Evolutionary conservation across 2,888 invertebrate species (phyloP).

Genomic region (Andrena marginata): DNA sequence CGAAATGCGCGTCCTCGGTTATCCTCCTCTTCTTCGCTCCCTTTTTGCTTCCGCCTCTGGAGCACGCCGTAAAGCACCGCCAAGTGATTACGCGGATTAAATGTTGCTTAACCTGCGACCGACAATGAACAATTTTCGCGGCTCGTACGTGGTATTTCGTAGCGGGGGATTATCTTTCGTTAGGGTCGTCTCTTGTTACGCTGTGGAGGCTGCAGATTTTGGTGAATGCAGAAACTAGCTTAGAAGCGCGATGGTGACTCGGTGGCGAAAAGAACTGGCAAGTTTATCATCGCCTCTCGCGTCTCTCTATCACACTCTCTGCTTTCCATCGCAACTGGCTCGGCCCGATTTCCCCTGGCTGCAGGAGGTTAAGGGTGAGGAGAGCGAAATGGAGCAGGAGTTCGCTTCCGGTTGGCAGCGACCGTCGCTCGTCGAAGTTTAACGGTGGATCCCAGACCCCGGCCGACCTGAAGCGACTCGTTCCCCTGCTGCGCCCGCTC

Average conservation of each 20-base stretch:
- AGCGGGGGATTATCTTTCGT: constrained; percentile 1
- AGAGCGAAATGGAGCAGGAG: constrained; percentile 69
- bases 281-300: not conserved
- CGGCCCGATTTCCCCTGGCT: not conserved
- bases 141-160: not conserved
- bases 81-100: not conserved
- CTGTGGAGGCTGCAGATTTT: not conserved
- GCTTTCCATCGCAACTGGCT: not conserved
- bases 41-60: constrained; percentile 7
- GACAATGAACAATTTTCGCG: not conserved
- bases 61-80: constrained; percentile 12
- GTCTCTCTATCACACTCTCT: not conserved
- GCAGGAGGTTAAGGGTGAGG: constrained; percentile 34
- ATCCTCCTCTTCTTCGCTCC: not conserved
- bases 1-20: not conserved
- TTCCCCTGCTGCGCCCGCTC: constrained; percentile 21
- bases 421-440: constrained; percentile 60
- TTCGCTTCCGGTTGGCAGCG: constrained; percentile 51
- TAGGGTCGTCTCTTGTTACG: too few species aligned
- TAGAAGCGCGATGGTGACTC: too few species aligned
- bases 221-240: too few species aligned
- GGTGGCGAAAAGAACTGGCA: too few species aligned
- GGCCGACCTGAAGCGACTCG: constrained; percentile 61
- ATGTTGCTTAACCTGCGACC: constrained; percentile 12
- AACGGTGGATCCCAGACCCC: constrained; percentile 76